Evolutionary conservation across 2,113 vertebrate species (phyloP), one percentile per base, ranked within the genome.

Genomic region (Polypterus bichir): DNA sequence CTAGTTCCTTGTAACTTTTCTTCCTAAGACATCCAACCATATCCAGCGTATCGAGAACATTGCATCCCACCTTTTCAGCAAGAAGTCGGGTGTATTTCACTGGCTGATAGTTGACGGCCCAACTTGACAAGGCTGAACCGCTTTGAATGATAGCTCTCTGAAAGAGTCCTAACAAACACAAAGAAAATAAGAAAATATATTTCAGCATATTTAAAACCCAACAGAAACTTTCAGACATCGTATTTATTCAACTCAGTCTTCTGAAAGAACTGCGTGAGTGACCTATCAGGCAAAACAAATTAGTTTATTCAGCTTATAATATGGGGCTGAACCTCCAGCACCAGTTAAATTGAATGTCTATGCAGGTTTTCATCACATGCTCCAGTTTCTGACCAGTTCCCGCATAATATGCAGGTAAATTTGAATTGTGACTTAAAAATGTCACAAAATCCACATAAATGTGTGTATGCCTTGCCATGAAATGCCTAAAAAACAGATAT

Each of bases 81-180:
- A 99, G 82, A 66, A 97, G 80, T 75, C 94, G 92, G 5, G 95
- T 97, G 61, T 99, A 99, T 74, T 99, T 99, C 71, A 97, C 93
- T 0, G 96, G 95, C 74, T 99, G 94, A 80, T 99, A 99, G 83
- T 98, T 99, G 71, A 99, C 94, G 0, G 96, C 95, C 96, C 96
- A 99, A 81, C 96, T 99, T 76, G 96, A 98, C 56, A 99, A 87
- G 0, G 96, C 96, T 0, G 95, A 97, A 44, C 96, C 95, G 0
- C 95, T 99, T 74, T 99, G 96, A 78, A 98, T 99, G 81, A 99
- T 96, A 70, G 96, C 96, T 75, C 95, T 85, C 81, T 98, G 95
- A 81, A 98, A 99, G 51, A 98, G 89, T 75, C 96, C 96, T 99
- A 81, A 45, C 76, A 62, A 62, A 68, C 59, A 70, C 73, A 66